Evolutionary conservation across 2,888 invertebrate species (phyloP).

Genomic region (Resseliella maxima): DNA sequence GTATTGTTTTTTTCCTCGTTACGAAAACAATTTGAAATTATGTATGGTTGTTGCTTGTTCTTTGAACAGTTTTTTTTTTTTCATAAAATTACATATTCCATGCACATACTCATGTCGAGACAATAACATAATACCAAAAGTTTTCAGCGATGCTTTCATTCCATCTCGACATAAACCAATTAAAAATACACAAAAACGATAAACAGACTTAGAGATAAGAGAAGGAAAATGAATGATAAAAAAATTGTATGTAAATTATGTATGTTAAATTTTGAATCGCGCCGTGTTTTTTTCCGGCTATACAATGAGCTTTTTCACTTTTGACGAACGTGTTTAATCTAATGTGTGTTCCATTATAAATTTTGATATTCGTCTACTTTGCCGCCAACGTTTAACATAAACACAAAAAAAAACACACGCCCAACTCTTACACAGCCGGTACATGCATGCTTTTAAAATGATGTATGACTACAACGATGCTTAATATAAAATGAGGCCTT

Average conservation of each 20-base stretch:
- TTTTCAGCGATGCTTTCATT: neutral
- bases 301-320: neutral
- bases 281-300: neutral
- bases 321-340: constrained; percentile 55
- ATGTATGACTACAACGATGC: constrained; percentile 5
- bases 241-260: neutral
- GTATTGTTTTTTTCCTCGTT: no score
- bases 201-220: neutral
- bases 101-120: neutral
- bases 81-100: constrained; percentile 6
- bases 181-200: constrained; percentile 28
- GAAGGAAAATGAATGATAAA: neutral
- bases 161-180: constrained; percentile 38
- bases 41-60: neutral
- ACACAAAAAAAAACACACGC: neutral
- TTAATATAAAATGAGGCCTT: neutral
- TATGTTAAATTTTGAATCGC: neutral
- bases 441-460: constrained; percentile 26
- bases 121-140: constrained; percentile 41
- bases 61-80: constrained; percentile 2
- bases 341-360: constrained; percentile 53
- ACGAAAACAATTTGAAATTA: no score
- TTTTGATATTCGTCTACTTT: constrained; percentile 48
- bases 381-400: constrained; percentile 27
- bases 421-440: constrained; percentile 12